Evolutionary conservation across 2,797 vertebrate genomes (phyloP).

Genomic region (Miichthys miiuy): DNA sequence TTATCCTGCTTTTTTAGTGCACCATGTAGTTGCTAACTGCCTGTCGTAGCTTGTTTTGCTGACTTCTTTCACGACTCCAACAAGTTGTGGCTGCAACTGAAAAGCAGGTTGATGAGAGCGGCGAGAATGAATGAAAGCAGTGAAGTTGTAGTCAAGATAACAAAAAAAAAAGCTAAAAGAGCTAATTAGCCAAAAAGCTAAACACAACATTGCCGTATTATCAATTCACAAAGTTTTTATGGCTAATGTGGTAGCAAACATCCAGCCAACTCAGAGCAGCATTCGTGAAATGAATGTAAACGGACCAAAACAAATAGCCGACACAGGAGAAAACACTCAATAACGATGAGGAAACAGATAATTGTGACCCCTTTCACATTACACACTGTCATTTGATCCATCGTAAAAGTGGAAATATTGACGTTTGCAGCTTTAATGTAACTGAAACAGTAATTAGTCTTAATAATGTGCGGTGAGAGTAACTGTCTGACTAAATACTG

Average conservation of each 20-base stretch:
- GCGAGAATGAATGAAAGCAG: background rate
- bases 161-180: slow-evolving; percentile 8
- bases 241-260: background rate
- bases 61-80: background rate
- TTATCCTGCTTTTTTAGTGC: background rate
- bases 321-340: slow-evolving; percentile 14
- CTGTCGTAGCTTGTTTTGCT: background rate
- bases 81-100: background rate
- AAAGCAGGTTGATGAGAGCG: background rate
- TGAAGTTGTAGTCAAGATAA: background rate
- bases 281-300: background rate
- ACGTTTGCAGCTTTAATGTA: background rate
- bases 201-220: background rate
- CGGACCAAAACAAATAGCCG: slow-evolving; percentile 4
- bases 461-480: background rate
- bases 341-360: background rate
- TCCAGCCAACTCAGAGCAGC: background rate
- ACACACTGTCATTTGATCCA: background rate
- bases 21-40: background rate
- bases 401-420: background rate
- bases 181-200: background rate
- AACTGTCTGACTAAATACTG: background rate
- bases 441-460: background rate
- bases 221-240: background rate
- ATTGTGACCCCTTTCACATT: background rate